A percentile compares a stretch with the other conserved stretches of the same genome.
phyloP scores from a whole-genome alignment of 2,888 invertebrate species.

The Pseudolycoriella hygida region DNA sequence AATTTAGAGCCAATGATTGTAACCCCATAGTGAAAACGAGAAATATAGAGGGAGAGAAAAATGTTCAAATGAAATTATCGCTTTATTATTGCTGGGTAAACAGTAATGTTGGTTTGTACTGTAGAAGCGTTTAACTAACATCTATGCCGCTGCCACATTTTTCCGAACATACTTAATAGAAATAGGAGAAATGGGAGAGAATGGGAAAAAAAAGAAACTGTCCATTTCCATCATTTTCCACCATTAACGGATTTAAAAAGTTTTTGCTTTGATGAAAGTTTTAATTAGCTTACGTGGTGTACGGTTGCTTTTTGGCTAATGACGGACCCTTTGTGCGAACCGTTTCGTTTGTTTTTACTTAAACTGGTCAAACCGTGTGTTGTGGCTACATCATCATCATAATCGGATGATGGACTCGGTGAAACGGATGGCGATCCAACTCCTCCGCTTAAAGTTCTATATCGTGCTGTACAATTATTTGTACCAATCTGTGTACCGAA shows the following conservation, averaged over 20 bases:
- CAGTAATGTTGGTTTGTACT: too few relatives aligned
- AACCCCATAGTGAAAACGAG: too few relatives aligned
- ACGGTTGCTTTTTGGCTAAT: constrained; percentile 43
- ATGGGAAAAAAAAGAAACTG: neutral
- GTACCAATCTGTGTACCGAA: constrained; percentile 24
- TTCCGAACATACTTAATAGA: constrained; percentile 13
- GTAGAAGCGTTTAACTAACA: too few relatives aligned
- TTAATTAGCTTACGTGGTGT: constrained; percentile 39
- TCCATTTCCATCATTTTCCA: neutral
- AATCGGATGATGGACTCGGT: constrained; percentile 49
- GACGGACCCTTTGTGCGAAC: constrained; percentile 27
- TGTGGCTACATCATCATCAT: constrained; percentile 46
- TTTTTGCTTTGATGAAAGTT: constrained; percentile 3
- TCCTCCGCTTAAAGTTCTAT: constrained; percentile 34
- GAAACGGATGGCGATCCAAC: constrained; percentile 35
- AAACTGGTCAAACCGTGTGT: constrained; percentile 22
- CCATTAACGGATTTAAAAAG: neutral
- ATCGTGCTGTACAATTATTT: constrained; percentile 30
- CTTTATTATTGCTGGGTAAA: neutral
- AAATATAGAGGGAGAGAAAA: neutral
- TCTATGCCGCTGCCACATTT: too few relatives aligned
- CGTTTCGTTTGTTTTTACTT: constrained; percentile 26
- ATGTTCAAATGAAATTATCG: neutral
- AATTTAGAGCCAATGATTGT: neutral
- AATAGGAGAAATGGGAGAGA: constrained; percentile 9